phyloP scores from a whole-genome alignment of 1,140 invertebrate species.

The Bombus pascuorum region DNA sequence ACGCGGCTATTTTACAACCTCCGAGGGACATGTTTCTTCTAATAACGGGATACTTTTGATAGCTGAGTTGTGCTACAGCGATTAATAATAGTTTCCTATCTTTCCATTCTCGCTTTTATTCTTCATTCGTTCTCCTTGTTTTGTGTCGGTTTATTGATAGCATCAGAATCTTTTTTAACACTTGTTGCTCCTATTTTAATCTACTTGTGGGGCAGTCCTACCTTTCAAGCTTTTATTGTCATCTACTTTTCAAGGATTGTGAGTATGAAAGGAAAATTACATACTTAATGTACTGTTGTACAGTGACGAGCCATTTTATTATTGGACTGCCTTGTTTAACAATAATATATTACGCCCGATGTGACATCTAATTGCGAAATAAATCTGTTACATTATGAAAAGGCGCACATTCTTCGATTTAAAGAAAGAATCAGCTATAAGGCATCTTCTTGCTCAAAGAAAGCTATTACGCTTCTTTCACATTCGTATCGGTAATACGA shows the following conservation, averaged over 20 bases:
- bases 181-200: neutral
- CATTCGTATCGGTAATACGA: no score
- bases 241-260: no score
- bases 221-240: no score
- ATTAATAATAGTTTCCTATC: conserved; percentile 3
- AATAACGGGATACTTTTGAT: neutral
- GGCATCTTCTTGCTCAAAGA: no score
- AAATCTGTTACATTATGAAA: neutral
- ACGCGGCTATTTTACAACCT: neutral
- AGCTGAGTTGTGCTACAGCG: neutral
- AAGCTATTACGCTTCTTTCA: no score
- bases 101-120: neutral
- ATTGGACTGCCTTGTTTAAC: no score
- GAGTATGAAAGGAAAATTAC: no score
- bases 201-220: neutral
- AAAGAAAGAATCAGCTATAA: neutral
- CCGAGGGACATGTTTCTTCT: neutral
- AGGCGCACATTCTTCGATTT: no score
- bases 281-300: no score
- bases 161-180: neutral
- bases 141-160: neutral
- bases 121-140: neutral
- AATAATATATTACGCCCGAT: no score
- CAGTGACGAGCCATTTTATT: no score
- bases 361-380: neutral